Evolutionary conservation across 1,140 invertebrate species (phyloP), one percentile per base, ranked within the genome.

Genomic region (Latrodectus geometricus): DNA sequence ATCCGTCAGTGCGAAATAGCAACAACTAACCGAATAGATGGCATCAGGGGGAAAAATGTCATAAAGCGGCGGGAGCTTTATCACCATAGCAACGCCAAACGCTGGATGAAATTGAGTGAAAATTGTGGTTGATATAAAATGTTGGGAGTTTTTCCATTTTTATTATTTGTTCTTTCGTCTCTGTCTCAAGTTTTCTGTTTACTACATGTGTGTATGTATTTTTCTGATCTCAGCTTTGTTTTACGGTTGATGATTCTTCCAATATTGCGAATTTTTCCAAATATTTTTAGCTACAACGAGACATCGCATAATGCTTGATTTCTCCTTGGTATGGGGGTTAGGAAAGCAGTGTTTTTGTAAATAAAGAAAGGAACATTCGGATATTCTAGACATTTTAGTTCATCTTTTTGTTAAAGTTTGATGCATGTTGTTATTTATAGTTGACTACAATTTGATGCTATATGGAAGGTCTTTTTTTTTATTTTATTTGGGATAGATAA

Each of bases 41-140:
- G 76, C 50, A 75, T 52, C 66, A 84, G 65, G 76, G 8, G 74
- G 74, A 66, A 75, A 66, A 7, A 75, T 23, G n/a, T n/a, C 49
- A 23, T 21, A 77, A 77, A 72, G n/a, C 20, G 49, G 12, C 15
- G 15, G 61, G 21, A 70, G 61, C 65, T 35, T 61, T 9, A 72
- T 86, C 70, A 9, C 75, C 66, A 86, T 86, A 61, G 83, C 68
- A 73, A 84, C 82, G 5, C 56, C 23, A 49, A 76, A 76, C 72
- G 56, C 48, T 17, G 61, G 75, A 76, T 78, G 83, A 86, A 86
- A 86, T 86, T 86, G 83, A 86, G 83, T 86, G 83, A 86, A 86
- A 86, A 61, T 72, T 86, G 83, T 61, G 83, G 83, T 74, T 84
- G 21, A 65, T 73, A 69, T 76, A 84, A 84, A 84, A 84, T 50